Percentiles rank a stretch among this genome's conserved stretches.
Evolutionary conservation across 2,888 invertebrate species (phyloP).

Genomic region (Branchellion lobata): DNA sequence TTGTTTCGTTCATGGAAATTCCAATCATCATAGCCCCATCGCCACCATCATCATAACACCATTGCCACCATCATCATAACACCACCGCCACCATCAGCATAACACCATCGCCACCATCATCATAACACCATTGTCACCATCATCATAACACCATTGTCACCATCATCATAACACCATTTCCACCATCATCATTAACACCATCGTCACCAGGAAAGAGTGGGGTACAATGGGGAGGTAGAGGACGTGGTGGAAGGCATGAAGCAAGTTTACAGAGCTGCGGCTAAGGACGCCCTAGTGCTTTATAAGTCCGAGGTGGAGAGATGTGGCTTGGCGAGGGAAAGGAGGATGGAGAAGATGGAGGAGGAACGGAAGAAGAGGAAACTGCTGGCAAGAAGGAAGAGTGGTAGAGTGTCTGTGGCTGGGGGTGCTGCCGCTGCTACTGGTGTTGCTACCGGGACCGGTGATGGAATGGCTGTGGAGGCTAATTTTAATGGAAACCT

Average conservation of each 20-base stretch:
- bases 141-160: not conserved
- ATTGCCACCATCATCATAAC: too few relatives aligned
- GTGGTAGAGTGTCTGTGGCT: too few relatives aligned
- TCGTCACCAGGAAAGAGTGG: not conserved
- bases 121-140: too few relatives aligned
- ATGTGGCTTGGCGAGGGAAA: not conserved
- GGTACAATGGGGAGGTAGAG: conserved; percentile 27
- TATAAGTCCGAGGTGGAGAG: not conserved
- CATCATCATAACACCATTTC: not conserved
- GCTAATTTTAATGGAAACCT: too few relatives aligned
- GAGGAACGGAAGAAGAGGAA: not conserved
- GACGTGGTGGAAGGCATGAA: conserved; percentile 15
- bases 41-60: too few relatives aligned
- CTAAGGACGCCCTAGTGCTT: conserved; percentile 22
- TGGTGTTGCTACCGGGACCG: not conserved
- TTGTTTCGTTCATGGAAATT: too few relatives aligned
- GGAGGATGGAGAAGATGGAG: not conserved
- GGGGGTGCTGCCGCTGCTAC: not conserved
- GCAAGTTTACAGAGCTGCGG: conserved; percentile 13
- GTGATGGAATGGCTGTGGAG: too few relatives aligned
- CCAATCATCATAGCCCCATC: too few relatives aligned
- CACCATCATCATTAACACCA: not conserved
- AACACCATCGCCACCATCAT: too few relatives aligned
- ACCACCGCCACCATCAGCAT: too few relatives aligned
- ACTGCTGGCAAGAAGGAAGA: not conserved